Evolutionary conservation across 2,888 invertebrate genomes (phyloP), one percentile per base, ranked within the genome.

Genomic region (Odontomyia ornata): DNA sequence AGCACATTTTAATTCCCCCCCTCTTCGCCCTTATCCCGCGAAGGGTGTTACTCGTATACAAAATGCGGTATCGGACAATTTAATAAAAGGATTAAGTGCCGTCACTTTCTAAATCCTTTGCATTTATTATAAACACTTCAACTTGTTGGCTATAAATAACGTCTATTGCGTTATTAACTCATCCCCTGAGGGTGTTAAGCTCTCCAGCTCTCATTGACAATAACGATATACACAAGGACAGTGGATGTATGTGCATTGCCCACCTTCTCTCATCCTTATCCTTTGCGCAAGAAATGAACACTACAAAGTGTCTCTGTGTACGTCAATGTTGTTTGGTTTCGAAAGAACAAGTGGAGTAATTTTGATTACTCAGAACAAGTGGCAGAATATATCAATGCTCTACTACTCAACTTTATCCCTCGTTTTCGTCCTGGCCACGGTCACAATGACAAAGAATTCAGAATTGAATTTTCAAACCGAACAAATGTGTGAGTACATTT

Each of bases 11-110:
- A 64, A 64, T 64, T 30, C 28, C 4, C 13, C 13, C 60, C 25
- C 65, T 57, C 56, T 36, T n/a, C 43, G 4, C 30, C 21, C 18
- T 18, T 21, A 13, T 15, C 60, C 25, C 36, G 30, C 25, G 28
- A 13, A 71, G 79, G 76, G 73, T 77, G 76, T 75, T 65, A 75
- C 62, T 76, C n/a, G n/a, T n/a, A n/a, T n/a, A 36, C 75, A 77
- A 36, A 76, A 79, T 76, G 77, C 67, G 77, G 77, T 69, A 76
- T 79, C 77, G 76, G 76, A 75, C 76, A 79, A 79, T 79, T 79
- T 79, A 79, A 79, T 79, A 79, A 79, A 79, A 79, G 79, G 79
- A 79, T 79, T 79, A 79, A 79, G 79, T 77, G 76, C 77, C 79
- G 73, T 75, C 77, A 76, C 76, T 79, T 79, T 73, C 69, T 76